Evolutionary conservation across 2,888 invertebrate species (phyloP).

Genomic region (Biston stratarius): DNA sequence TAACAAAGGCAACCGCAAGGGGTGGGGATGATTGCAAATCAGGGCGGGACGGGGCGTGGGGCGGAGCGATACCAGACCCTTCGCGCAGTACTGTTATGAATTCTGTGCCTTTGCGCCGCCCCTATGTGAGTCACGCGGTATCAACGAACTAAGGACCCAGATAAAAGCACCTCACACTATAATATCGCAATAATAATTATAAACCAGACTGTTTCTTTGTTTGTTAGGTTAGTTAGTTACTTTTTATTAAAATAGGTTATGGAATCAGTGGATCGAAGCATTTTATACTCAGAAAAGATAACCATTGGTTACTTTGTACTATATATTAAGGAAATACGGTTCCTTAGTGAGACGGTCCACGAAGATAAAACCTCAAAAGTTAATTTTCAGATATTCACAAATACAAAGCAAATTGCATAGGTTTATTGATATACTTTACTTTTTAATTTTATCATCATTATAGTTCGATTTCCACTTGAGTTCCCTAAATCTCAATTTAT

Average conservation of each 20-base stretch:
- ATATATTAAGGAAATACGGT: too few relatives aligned
- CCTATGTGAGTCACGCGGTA: conserved; percentile 52
- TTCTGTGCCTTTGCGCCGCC: conserved; percentile 40
- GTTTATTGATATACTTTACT: too few relatives aligned
- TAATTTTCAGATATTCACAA: too few relatives aligned
- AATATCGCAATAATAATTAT: not conserved
- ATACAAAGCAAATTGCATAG: too few relatives aligned
- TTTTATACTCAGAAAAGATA: too few relatives aligned
- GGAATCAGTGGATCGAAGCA: not conserved
- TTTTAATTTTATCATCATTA: too few relatives aligned
- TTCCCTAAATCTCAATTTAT: too few relatives aligned
- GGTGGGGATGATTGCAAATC: conserved; percentile 40
- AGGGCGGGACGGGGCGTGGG: conserved; percentile 45
- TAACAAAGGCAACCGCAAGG: conserved; percentile 25
- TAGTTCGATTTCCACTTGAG: too few relatives aligned
- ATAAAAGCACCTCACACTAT: conserved; percentile 7
- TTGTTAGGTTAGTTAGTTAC: not conserved
- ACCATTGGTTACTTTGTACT: too few relatives aligned
- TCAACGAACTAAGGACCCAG: conserved; percentile 30
- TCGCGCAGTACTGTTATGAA: conserved; percentile 25
- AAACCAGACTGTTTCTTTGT: not conserved
- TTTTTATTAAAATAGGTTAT: not conserved
- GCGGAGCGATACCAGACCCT: conserved; percentile 45
- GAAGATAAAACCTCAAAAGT: too few relatives aligned
- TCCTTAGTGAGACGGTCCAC: too few relatives aligned